Percentiles rank a stretch among this genome's conserved stretches.
Conservation (phyloP, 2,888 invertebrate genomes). For the Macrophya alboannulata region DNA sequence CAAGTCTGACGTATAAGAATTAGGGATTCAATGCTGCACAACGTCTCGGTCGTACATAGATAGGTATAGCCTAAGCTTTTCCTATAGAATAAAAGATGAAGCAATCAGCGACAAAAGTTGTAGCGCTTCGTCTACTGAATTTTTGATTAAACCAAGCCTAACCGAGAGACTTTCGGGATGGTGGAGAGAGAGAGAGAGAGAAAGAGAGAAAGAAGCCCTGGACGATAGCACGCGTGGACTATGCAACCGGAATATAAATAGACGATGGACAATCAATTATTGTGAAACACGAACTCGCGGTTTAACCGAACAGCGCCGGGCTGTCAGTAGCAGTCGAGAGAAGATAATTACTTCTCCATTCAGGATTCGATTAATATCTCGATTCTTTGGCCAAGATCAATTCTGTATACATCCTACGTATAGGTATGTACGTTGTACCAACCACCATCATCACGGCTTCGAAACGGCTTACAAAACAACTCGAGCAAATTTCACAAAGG, state of each 20-base stretch:
- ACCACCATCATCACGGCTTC: neutral
- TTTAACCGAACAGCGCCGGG: neutral
- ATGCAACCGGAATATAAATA: conserved; percentile 46
- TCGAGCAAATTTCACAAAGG: neutral
- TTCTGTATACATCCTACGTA: neutral
- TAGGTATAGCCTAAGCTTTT: conserved; percentile 5
- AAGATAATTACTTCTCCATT: conserved; percentile 68
- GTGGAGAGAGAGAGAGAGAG: neutral
- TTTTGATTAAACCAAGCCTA: conserved; percentile 32
- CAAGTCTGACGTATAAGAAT: neutral
- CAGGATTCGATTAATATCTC: conserved; percentile 69
- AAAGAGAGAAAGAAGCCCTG: neutral
- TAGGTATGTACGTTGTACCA: neutral
- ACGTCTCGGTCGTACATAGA: neutral
- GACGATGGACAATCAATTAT: conserved; percentile 52
- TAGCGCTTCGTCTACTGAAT: conserved; percentile 48
- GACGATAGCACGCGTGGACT: conserved; percentile 26
- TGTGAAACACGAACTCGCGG: conserved; percentile 30
- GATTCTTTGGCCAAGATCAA: conserved; percentile 60
- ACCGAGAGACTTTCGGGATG: neutral
- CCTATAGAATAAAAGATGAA: conserved; percentile 50
- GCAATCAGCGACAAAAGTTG: conserved; percentile 50
- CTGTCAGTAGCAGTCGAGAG: conserved; percentile 48
- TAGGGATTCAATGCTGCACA: conserved; percentile 17
- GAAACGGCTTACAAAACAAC: neutral